Evolutionary conservation across 2,888 invertebrate genomes (phyloP).

Genomic region (Habrosyne pyritoides): DNA sequence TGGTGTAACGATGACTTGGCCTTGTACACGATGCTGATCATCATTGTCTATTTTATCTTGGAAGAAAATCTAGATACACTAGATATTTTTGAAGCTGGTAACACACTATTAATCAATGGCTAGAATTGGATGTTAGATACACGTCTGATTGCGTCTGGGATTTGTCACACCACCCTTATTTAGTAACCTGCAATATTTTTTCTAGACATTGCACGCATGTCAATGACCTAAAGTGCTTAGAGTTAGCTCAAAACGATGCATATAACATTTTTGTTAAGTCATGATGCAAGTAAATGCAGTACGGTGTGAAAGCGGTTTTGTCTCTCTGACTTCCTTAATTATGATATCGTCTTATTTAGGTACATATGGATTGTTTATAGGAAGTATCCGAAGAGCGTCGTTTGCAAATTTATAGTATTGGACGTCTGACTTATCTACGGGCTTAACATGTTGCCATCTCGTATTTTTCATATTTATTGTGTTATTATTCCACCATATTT

Average conservation of each 20-base stretch:
- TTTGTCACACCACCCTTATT: constrained; percentile 23
- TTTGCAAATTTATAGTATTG: neutral
- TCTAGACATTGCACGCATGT: constrained; percentile 17
- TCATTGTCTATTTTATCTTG: constrained; percentile 1
- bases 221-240: constrained; percentile 30
- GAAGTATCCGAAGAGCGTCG: neutral
- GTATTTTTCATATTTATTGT: too few species aligned
- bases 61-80: neutral
- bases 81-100: neutral
- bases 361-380: neutral
- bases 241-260: neutral
- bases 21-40: constrained; percentile 26
- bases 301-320: constrained; percentile 5
- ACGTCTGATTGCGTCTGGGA: constrained; percentile 25
- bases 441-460: too few species aligned
- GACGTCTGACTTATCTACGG: neutral
- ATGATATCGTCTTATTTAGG: neutral
- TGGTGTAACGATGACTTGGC: constrained; percentile 48
- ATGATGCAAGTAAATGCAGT: constrained; percentile 1
- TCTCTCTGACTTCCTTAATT: neutral
- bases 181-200: constrained; percentile 21
- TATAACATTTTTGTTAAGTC: neutral
- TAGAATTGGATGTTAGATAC: constrained; percentile 25
- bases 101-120: neutral
- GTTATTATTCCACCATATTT: too few species aligned